A percentile compares a stretch with the other conserved stretches of the same genome.
Conservation (phyloP, 2,113 vertebrate genomes). For the Macaca nemestrina region DNA sequence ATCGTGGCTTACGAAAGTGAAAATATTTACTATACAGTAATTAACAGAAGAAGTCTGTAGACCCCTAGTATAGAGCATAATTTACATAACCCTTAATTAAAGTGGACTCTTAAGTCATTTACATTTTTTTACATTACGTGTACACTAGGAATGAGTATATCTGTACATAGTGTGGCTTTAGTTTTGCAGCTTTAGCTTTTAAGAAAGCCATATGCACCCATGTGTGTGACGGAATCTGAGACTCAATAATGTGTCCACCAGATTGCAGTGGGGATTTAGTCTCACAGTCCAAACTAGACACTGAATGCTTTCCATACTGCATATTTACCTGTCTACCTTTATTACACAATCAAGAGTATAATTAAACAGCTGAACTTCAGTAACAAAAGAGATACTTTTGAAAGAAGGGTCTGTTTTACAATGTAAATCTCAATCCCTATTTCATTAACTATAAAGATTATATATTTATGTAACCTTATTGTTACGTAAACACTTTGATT, state of each 20-base stretch:
- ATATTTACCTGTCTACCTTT: neutral
- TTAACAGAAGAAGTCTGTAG: neutral
- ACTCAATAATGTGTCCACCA: neutral
- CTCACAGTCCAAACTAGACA: neutral
- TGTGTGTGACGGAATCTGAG: neutral
- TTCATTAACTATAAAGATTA: neutral
- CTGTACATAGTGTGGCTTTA: neutral
- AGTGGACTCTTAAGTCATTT: neutral
- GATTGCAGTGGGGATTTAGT: neutral
- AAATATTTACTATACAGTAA: neutral
- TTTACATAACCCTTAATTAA: conserved; percentile 12
- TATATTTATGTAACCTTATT: neutral
- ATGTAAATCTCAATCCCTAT: neutral
- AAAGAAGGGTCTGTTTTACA: neutral
- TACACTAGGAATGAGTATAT: conserved; percentile 8
- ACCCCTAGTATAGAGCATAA: neutral
- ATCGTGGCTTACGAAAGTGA: neutral
- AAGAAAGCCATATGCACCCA: neutral
- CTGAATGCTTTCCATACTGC: neutral
- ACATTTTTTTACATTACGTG: neutral
- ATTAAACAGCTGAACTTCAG: neutral
- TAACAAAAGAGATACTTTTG: neutral
- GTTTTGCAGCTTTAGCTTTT: neutral
- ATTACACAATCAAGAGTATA: neutral
- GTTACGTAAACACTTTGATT: neutral